These are phyloP conservation scores for Lagopus leucura DNA, from an alignment of 2,113 vertebrate genomes.

Conservation along the genomic window DNA sequence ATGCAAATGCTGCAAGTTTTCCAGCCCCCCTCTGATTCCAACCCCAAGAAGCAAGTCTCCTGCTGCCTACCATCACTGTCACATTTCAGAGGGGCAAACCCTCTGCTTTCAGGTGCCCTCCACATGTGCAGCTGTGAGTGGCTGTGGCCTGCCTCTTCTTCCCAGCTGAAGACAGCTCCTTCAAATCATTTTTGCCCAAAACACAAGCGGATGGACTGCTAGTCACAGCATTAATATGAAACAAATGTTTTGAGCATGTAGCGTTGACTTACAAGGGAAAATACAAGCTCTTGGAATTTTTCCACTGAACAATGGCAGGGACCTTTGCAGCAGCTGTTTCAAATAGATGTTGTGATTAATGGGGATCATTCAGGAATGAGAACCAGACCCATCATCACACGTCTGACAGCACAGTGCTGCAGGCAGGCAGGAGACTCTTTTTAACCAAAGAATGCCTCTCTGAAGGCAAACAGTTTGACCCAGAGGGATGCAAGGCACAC, in stretches of 20 bases:
- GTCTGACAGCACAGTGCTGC: slow-evolving; percentile 16
- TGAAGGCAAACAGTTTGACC: not conserved
- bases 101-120: not conserved
- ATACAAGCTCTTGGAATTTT: slow-evolving; percentile 73
- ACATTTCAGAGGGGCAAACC: not conserved
- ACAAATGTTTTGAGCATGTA: slow-evolving; percentile 73
- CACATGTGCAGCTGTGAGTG: not conserved
- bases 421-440: not conserved
- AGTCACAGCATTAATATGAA: slow-evolving; percentile 65
- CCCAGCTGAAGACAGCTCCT: slow-evolving; percentile 64
- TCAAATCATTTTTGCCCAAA: slow-evolving; percentile 49
- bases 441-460: slow-evolving; percentile 21
- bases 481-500: not conserved
- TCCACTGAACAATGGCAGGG: slow-evolving; percentile 62
- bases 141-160: slow-evolving; percentile 13
- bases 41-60: not conserved
- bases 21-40: not conserved
- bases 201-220: slow-evolving; percentile 60
- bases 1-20: not conserved
- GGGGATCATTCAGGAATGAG: slow-evolving; percentile 70
- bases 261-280: slow-evolving; percentile 72
- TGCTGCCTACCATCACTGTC: not conserved
- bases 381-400: slow-evolving; percentile 69
- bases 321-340: slow-evolving; percentile 73
- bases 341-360: slow-evolving; percentile 74